Percentiles rank a stretch among this genome's conserved stretches.
Conservation (phyloP, 1,140 invertebrate species). For the Cataglyphis hispanica region DNA sequence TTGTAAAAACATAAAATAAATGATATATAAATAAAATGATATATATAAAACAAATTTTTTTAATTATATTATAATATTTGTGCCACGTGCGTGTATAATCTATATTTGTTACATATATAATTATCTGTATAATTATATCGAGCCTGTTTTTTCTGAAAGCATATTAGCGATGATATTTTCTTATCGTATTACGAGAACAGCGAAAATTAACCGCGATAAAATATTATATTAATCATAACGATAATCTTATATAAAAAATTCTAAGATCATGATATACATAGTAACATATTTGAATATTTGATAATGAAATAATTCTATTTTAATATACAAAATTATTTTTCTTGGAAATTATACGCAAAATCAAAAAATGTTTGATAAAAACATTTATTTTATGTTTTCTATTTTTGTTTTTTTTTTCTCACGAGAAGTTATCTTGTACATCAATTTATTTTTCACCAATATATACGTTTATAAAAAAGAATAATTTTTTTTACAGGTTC, state of each 20-base stretch:
- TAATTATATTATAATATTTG: neutral
- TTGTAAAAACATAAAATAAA: neutral
- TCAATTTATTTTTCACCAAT: neutral
- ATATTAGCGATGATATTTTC: neutral
- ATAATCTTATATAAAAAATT: neutral
- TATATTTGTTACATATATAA: no score
- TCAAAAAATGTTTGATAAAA: neutral
- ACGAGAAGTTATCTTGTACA: neutral
- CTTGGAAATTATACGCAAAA: neutral
- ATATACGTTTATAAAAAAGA: neutral
- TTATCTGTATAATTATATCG: no score
- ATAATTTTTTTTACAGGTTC: conserved; percentile 79
- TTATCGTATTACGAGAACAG: neutral
- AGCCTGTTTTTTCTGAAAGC: no score
- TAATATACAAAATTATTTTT: neutral
- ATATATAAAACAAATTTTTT: no score
- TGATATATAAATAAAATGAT: neutral
- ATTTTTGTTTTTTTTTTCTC: neutral
- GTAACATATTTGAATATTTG: neutral
- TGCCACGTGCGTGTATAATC: no score
- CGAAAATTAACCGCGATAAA: neutral
- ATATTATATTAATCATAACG: neutral
- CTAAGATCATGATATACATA: neutral
- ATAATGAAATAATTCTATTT: neutral
- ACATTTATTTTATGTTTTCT: neutral